Evolutionary conservation across 2,797 vertebrate species (phyloP).

Genomic region (Chelon labrosus): DNA sequence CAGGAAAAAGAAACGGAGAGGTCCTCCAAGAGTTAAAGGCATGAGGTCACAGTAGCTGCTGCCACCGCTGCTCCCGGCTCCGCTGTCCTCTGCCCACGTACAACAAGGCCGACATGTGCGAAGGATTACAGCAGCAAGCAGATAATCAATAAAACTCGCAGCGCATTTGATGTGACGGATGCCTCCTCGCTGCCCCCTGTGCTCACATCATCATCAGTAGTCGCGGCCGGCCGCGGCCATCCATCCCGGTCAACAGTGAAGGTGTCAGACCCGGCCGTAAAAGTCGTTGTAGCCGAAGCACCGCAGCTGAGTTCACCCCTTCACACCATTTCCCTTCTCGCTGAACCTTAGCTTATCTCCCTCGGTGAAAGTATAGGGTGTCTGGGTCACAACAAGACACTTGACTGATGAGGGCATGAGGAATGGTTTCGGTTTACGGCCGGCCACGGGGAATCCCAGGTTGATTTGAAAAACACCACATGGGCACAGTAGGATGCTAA

Average conservation of each 20-base stretch:
- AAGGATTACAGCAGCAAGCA: conserved; percentile 65
- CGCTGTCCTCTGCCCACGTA: conserved; percentile 45
- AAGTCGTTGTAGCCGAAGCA: conserved; percentile 43
- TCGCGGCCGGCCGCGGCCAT: conserved; percentile 41
- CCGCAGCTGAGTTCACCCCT: conserved; percentile 39
- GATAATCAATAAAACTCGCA: conserved; percentile 76
- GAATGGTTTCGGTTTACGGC: conserved; percentile 73
- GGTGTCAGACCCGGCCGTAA: conserved; percentile 61
- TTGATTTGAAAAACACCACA: conserved; percentile 73
- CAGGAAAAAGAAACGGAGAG: conserved; percentile 49
- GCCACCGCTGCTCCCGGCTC: conserved; percentile 24
- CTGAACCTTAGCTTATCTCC: conserved; percentile 63
- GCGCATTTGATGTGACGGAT: conserved; percentile 70
- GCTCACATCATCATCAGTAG: conserved; percentile 67
- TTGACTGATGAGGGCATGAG: conserved; percentile 76
- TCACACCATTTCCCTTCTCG: conserved; percentile 63
- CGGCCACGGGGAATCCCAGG: conserved; percentile 56
- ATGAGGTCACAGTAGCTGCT: conserved; percentile 69
- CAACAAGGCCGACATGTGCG: conserved; percentile 62
- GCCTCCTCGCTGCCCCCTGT: conserved; percentile 62
- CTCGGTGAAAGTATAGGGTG: conserved; percentile 54
- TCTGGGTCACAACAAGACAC: conserved; percentile 69
- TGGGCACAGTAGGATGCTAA: conserved; percentile 75
- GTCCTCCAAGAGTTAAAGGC: conserved; percentile 68
- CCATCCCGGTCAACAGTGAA: conserved; percentile 66